phyloP scores from a whole-genome alignment of 2,797 vertebrate species.

The Picus viridis region DNA sequence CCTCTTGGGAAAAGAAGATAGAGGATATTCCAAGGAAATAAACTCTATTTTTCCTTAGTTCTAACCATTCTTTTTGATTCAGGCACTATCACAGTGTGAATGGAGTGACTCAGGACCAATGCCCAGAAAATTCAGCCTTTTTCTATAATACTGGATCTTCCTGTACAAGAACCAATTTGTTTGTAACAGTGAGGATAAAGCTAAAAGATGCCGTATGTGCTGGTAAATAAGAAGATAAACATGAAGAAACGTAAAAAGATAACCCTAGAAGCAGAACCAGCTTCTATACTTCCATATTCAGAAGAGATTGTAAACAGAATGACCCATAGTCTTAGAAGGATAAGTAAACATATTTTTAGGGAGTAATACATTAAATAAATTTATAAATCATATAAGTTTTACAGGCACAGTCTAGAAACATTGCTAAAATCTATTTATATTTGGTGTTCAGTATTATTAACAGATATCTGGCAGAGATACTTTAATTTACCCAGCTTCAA shows the following conservation, averaged over 20 bases:
- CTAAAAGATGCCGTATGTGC: not conserved
- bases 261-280: not conserved
- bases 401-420: not conserved
- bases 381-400: not conserved
- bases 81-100: not conserved
- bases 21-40: not conserved
- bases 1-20: not conserved
- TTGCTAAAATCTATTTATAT: not conserved
- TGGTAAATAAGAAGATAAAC: not conserved
- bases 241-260: not conserved
- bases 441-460: not conserved
- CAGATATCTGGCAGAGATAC: not conserved
- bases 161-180: not conserved
- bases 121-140: not conserved
- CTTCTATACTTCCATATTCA: not conserved
- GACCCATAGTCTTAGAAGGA: not conserved
- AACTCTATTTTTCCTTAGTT: not conserved
- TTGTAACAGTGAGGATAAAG: not conserved
- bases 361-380: not conserved
- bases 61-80: not conserved
- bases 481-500: not conserved
- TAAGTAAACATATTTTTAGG: not conserved
- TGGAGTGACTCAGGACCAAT: not conserved
- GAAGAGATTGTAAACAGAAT: not conserved
- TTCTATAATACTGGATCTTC: not conserved